Percentiles rank a stretch among this genome's conserved stretches.
phyloP scores from a whole-genome alignment of 2,888 invertebrate species.

The Pimpla rufipes region DNA sequence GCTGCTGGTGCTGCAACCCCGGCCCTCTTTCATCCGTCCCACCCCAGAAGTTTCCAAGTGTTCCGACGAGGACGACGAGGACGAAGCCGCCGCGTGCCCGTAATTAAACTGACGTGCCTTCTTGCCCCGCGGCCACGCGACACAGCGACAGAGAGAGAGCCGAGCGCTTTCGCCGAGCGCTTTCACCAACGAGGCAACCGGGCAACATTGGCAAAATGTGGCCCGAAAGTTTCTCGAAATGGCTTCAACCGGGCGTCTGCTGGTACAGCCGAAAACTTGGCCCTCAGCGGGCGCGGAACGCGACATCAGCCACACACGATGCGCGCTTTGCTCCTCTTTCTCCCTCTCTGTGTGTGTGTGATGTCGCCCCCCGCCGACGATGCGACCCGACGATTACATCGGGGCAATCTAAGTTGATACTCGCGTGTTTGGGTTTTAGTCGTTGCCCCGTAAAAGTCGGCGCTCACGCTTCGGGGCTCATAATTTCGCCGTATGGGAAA shows the following conservation, averaged over 20 bases:
- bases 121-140: conserved; percentile 57
- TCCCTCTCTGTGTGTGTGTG: not conserved
- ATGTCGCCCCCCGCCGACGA: not conserved
- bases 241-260: conserved; percentile 21
- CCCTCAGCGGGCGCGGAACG: not conserved
- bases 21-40: conserved; percentile 47
- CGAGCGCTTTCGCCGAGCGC: conserved; percentile 16
- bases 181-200: conserved; percentile 28
- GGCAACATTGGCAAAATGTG: conserved; percentile 62
- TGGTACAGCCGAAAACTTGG: conserved; percentile 4
- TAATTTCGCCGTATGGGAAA: not conserved
- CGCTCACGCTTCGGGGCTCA: not conserved
- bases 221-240: conserved; percentile 62
- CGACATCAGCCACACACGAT: not conserved
- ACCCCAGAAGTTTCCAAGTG: conserved; percentile 55
- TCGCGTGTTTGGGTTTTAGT: conserved; percentile 13
- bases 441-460: not conserved
- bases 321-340: not conserved
- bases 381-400: not conserved
- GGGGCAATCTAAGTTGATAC: conserved; percentile 21
- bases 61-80: conserved; percentile 48
- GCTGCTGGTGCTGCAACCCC: conserved; percentile 8
- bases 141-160: not conserved
- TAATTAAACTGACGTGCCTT: conserved; percentile 69
- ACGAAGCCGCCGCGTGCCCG: conserved; percentile 54